Conservation (phyloP, 2,113 vertebrate genomes). For the Uropsilus gracilis region DNA sequence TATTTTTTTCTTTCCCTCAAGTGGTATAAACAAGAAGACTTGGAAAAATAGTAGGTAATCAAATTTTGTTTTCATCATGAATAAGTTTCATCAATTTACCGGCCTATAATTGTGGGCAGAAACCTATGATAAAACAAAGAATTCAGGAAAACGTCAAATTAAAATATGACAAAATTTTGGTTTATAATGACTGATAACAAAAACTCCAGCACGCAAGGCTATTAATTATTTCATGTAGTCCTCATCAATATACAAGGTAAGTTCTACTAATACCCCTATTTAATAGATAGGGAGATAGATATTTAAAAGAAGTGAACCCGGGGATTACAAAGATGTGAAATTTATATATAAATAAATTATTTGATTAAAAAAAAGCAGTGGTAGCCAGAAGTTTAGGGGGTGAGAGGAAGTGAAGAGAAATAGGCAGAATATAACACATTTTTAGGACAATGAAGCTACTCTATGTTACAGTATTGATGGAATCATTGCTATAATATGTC, state of each 20-base stretch:
- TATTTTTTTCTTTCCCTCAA: background rate
- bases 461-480: no score
- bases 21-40: background rate
- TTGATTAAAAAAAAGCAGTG: no score
- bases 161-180: background rate
- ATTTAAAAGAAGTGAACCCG: background rate
- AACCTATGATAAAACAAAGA: constrained; percentile 1
- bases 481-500: no score
- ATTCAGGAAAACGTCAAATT: constrained; percentile 8
- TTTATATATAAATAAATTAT: no score
- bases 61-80: background rate
- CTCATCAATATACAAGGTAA: background rate
- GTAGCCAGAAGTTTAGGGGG: no score
- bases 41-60: background rate
- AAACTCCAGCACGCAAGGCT: background rate
- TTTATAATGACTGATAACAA: background rate
- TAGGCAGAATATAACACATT: no score
- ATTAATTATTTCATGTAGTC: background rate
- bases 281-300: background rate
- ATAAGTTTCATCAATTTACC: constrained; percentile 7
- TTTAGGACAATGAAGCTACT: no score
- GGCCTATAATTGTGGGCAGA: background rate
- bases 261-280: background rate
- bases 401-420: no score
- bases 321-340: no score